These are phyloP conservation scores for Glyptemys insculpta DNA, from an alignment of 2,797 vertebrate species.

Conservation along the genomic window DNA sequence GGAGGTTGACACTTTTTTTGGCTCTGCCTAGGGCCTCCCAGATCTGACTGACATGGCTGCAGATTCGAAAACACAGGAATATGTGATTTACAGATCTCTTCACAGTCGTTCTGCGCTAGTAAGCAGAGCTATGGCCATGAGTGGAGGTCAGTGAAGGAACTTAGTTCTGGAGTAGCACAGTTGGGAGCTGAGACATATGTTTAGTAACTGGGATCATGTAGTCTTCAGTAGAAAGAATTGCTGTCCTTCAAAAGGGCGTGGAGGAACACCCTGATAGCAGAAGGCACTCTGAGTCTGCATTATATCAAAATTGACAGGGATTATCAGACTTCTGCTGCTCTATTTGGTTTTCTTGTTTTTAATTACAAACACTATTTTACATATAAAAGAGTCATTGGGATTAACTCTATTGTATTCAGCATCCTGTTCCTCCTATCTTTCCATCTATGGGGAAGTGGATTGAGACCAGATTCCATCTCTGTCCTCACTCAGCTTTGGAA, in stretches of 20 bases:
- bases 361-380: background rate
- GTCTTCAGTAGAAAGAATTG: background rate
- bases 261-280: background rate
- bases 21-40: conserved; percentile 65
- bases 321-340: fast-evolving
- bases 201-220: background rate
- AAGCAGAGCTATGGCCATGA: background rate
- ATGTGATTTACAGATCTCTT: background rate
- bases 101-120: background rate
- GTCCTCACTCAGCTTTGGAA: background rate
- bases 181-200: background rate
- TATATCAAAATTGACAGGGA: background rate
- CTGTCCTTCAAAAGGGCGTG: background rate
- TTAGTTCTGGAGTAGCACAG: background rate
- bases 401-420: fast-evolving
- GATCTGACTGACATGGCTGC: conserved; percentile 7
- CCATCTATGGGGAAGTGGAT: background rate
- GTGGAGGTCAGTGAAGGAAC: background rate
- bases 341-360: background rate
- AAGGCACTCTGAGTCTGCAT: background rate
- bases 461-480: background rate
- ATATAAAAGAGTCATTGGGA: fast-evolving
- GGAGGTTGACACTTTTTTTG: background rate
- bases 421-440: background rate
- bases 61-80: background rate